These are phyloP conservation scores for Tridacna gigas DNA, from an alignment of 2,888 invertebrate genomes.

Conservation along the genomic window DNA sequence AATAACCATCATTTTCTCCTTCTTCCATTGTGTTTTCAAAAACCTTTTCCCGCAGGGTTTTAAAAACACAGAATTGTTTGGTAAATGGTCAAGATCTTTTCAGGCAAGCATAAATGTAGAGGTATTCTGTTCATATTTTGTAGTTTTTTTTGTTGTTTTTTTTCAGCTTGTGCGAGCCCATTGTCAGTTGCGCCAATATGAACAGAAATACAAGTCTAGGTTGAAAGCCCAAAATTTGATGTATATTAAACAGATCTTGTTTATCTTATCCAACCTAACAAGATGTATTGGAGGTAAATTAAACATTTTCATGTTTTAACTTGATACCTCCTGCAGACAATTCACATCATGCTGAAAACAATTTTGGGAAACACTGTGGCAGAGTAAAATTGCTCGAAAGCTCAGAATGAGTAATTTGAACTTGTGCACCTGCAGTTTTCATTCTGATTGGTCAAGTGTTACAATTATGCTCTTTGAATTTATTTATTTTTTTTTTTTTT, in stretches of 20 bases:
- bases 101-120: no score
- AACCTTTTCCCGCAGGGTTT: no score
- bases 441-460: neutral
- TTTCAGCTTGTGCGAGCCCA: slow-evolving; percentile 73
- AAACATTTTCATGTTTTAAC: neutral
- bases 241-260: slow-evolving; percentile 92
- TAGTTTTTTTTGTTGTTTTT: neutral
- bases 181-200: slow-evolving; percentile 85
- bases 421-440: no score
- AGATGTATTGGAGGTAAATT: slow-evolving; percentile 77
- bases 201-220: slow-evolving; percentile 88
- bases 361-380: neutral
- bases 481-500: neutral
- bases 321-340: neutral
- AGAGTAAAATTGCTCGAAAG: neutral
- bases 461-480: neutral
- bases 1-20: no score
- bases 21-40: no score
- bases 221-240: slow-evolving; percentile 93
- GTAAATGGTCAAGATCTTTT: no score
- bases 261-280: slow-evolving; percentile 88
- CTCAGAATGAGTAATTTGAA: neutral
- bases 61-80: no score
- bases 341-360: neutral
- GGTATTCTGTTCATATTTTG: neutral